Percentiles rank a stretch among this genome's conserved stretches.
Evolutionary conservation across 2,113 vertebrate species (phyloP).

Genomic region (Columbina picui): DNA sequence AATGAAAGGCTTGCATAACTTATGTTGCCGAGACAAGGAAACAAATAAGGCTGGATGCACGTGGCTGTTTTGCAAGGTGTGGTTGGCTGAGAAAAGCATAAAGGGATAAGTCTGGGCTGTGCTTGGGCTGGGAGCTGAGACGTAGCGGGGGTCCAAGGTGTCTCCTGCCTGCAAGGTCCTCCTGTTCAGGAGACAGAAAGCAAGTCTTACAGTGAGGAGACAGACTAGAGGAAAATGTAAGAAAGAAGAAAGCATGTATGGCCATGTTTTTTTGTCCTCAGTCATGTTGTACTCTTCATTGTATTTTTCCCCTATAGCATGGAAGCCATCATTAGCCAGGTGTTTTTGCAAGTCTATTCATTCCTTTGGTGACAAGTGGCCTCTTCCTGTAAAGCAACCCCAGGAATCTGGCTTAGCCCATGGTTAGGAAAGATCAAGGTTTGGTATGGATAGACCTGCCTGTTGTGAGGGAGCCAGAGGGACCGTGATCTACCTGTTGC

Average conservation of each 20-base stretch:
- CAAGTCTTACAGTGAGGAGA: neutral
- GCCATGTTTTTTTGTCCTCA: neutral
- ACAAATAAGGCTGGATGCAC: neutral
- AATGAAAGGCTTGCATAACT: constrained; percentile 46
- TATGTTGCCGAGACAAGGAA: neutral
- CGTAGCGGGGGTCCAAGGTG: accelerated
- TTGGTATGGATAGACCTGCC: neutral
- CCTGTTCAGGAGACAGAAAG: neutral
- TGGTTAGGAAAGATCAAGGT: neutral
- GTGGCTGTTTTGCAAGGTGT: neutral
- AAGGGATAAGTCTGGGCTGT: neutral
- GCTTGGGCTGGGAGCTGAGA: neutral
- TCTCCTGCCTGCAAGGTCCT: neutral
- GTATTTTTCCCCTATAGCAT: neutral
- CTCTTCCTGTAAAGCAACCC: neutral
- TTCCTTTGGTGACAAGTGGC: neutral
- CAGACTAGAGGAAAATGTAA: neutral
- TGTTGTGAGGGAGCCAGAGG: neutral
- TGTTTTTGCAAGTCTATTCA: neutral
- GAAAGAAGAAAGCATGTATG: neutral
- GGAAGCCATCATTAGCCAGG: neutral
- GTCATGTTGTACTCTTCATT: neutral
- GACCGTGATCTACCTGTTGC: neutral
- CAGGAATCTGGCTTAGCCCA: neutral
- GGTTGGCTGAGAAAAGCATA: neutral